These are phyloP conservation scores for Dioctria rufipes DNA, from an alignment of 2,888 invertebrate genomes.

Conservation along the genomic window DNA sequence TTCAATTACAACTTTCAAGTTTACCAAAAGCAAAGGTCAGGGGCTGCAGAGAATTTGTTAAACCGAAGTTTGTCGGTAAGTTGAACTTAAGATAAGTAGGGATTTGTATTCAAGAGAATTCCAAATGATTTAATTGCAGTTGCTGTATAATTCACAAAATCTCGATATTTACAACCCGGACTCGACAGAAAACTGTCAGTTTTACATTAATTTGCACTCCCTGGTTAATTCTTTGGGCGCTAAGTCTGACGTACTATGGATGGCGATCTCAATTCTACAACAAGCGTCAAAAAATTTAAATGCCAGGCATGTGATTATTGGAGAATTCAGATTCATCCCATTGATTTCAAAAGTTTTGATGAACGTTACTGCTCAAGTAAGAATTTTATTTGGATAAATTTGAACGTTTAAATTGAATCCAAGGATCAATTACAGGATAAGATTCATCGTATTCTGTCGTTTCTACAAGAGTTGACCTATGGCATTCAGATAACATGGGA, in stretches of 20 bases:
- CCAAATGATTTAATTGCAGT: neutral
- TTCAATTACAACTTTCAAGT: conserved; percentile 64
- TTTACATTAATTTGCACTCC: conserved; percentile 68
- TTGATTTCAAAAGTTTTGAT: conserved; percentile 65
- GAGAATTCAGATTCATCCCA: conserved; percentile 68
- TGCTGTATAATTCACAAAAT: neutral
- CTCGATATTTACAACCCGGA: conserved; percentile 62
- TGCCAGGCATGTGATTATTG: conserved; percentile 65
- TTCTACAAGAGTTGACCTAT: conserved; percentile 80
- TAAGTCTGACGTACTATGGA: conserved; percentile 67
- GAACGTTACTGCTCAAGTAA: conserved; percentile 62
- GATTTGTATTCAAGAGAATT: neutral
- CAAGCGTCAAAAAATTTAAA: conserved; percentile 67
- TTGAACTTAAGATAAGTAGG: neutral
- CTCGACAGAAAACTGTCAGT: conserved; percentile 66
- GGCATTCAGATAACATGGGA: conserved; percentile 87
- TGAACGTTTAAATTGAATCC: neutral
- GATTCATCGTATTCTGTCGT: conserved; percentile 63
- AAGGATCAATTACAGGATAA: conserved; percentile 63
- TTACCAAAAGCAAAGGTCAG: conserved; percentile 65
- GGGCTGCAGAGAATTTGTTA: conserved; percentile 65
- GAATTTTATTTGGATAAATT: neutral
- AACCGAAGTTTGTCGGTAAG: conserved; percentile 66
- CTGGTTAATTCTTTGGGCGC: conserved; percentile 65
- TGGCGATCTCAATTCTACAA: conserved; percentile 66